Evolutionary conservation across 2,888 invertebrate species (phyloP), one percentile per base, ranked within the genome.

Genomic region (Stegophylla sp.): DNA sequence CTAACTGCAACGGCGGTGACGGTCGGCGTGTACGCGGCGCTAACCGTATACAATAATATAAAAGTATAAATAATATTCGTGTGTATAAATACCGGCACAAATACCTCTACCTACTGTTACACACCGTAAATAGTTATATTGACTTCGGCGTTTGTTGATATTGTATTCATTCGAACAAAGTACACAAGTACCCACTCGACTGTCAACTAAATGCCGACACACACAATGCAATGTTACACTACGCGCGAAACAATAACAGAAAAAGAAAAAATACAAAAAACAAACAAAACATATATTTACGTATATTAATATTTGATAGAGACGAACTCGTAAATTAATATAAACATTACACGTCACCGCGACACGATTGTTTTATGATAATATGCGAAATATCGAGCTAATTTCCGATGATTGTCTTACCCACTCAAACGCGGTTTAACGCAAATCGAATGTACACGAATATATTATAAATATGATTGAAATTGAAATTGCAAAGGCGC

Each of bases 141-240:
- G 61, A 74, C 74, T 74, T 48, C 74, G 48, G n/a, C 45, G 1
- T 4, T 15, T 48, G 61, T 61, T 61, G 45, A 61, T 74, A 61
- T 48, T 74, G 63, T 63, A 28, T 61, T 74, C 73, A 20, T 74
- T 63, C 74, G n/a, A 63, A 74, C 28, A 74, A 74, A 63, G 63
- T 74, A n/a, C n/a, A n/a, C n/a, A 72, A 48, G 61, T 74, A 48
- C 61, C 74, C 74, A 74, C 74, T 74, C 34, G 63, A 74, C 61
- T 74, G 74, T 74, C 74, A 63, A 74, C 61, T 63, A 63, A 63
- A 74, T 74, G 45, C 63, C 26, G 9, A 20, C n/a, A 74, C 34
- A 28, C 74, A 74, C 74, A 74, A 74, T 56, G 26, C 20, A 26
- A 67, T 26, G 67, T 48, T 48, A 67, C 67, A 48, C n/a, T n/a